These are phyloP conservation scores for Mobula birostris DNA, from an alignment of 2,113 vertebrate species.

Conservation along the genomic window DNA sequence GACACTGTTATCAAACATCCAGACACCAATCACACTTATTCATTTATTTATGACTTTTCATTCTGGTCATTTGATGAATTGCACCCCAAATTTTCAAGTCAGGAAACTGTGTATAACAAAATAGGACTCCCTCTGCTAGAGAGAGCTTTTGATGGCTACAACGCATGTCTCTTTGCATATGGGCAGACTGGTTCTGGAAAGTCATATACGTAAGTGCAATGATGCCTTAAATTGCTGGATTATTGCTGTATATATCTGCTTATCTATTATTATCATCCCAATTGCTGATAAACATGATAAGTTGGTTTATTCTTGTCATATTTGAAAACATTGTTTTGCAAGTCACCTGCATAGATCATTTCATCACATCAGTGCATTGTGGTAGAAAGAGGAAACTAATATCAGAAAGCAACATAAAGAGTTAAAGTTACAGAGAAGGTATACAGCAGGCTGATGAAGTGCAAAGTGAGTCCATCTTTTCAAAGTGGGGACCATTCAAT, in stretches of 20 bases:
- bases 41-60: slow-evolving; percentile 74
- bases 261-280: not conserved
- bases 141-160: slow-evolving; percentile 84
- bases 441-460: too few relatives aligned
- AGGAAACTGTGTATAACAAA: slow-evolving; percentile 67
- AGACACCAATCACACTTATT: slow-evolving; percentile 67
- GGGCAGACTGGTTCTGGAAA: slow-evolving; percentile 96
- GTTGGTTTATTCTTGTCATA: too few relatives aligned
- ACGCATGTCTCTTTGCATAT: slow-evolving; percentile 89
- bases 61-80: slow-evolving; percentile 78
- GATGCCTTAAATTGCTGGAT: not conserved
- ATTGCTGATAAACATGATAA: not conserved
- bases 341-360: too few relatives aligned
- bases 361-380: too few relatives aligned
- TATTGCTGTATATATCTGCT: not conserved
- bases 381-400: too few relatives aligned
- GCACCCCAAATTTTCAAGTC: slow-evolving; percentile 65
- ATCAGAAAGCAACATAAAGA: too few relatives aligned
- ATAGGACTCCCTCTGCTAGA: slow-evolving; percentile 75
- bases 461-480: too few relatives aligned
- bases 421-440: too few relatives aligned
- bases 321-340: too few relatives aligned
- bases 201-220: slow-evolving; percentile 81
- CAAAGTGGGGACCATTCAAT: too few relatives aligned
- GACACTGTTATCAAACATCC: slow-evolving; percentile 71